These are phyloP conservation scores for Eulemur albifrons DNA, from an alignment of 2,797 vertebrate species.

Conservation along the genomic window DNA sequence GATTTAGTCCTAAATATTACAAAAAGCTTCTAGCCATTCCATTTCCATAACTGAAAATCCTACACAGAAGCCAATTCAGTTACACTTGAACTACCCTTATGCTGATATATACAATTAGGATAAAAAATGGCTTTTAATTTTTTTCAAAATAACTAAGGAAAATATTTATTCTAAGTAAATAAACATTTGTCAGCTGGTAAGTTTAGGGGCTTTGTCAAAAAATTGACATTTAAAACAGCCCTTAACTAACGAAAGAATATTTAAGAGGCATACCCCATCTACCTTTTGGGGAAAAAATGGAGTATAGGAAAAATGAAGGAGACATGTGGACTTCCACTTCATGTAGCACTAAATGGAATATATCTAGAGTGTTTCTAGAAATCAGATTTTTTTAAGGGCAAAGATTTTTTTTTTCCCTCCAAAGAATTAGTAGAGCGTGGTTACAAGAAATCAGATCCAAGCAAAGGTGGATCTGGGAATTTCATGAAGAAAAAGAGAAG, in stretches of 20 bases:
- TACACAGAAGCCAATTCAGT: not conserved
- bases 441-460: not conserved
- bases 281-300: not conserved
- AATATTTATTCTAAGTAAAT: not conserved
- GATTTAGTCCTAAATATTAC: not conserved
- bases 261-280: not conserved
- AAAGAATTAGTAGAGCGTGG: not conserved
- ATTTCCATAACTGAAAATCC: slow-evolving; percentile 20
- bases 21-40: not conserved
- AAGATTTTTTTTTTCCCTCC: not conserved
- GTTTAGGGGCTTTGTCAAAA: not conserved
- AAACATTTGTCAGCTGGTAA: not conserved
- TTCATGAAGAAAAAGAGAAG: not conserved
- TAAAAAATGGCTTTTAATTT: not conserved
- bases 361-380: not conserved
- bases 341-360: not conserved
- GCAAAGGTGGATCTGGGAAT: not conserved
- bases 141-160: slow-evolving; percentile 11
- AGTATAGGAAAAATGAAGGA: not conserved
- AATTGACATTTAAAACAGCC: not conserved
- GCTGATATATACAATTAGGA: not conserved
- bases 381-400: not conserved
- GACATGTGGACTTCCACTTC: not conserved
- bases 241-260: not conserved
- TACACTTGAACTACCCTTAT: not conserved